Evolutionary conservation across 2,888 invertebrate species (phyloP), one percentile per base, ranked within the genome.

Genomic region (Coelinius sp.): DNA sequence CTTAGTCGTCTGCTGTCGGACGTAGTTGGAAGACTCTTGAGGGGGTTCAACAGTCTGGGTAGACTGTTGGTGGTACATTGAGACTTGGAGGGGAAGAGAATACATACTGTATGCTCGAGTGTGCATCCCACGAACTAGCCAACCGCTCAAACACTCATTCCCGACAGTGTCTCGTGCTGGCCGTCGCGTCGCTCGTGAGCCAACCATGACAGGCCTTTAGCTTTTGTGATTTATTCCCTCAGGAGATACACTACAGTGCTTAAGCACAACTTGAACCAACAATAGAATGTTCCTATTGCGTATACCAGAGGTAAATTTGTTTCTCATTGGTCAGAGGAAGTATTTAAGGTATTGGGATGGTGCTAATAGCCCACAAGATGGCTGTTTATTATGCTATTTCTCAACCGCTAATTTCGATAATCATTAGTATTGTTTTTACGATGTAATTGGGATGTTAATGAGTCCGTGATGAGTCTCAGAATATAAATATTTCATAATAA

Each of bases 201-300:
- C 73, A 31, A 59, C 59, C 35, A 31, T 59, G 59, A 59, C 59
- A 59, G n/a, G 59, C 31, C 59, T 35, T 35, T 35, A 12, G 59
- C 25, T 59, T 59, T 76, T 76, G 73, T 76, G 75, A 75, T 76
- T 76, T 74, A 76, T 75, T 62, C 71, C 75, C 67, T 68, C 69
- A 76, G 76, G 75, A 59, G 31, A 59, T 59, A 59, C 59, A 71
- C 76, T 75, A 67, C 75, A 76, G 76, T 73, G 76, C 74, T 71
- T 68, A 52, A 73, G 68, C 73, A 68, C 72, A 70, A 56, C 56
- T 59, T 31, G 7, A 31, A 35, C 10, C 59, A 31, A 59, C 59
- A 59, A 59, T 59, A 35, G 17, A 67, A 76, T 66, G 63, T 41
- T 25, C 41, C 69, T 46, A 75, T 66, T 70, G 71, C 53, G 56